Conservation (phyloP, 2,113 vertebrate species). For the Edolisoma coerulescens region DNA sequence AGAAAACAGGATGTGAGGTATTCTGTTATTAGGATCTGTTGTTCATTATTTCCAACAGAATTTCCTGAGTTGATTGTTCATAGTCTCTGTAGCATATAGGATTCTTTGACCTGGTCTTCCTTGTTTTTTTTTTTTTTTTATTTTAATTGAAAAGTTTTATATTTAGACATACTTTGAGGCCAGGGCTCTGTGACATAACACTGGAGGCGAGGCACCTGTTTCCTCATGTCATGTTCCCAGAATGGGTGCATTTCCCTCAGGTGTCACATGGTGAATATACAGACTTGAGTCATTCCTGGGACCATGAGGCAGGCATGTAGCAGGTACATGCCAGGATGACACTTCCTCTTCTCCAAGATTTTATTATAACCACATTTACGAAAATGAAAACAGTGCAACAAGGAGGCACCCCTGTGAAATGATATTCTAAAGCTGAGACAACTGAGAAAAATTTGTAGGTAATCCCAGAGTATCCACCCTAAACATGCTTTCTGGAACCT, state of each 20-base stretch:
- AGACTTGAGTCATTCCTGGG: not conserved
- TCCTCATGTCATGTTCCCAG: not conserved
- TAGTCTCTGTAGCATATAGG: not conserved
- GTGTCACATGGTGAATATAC: accelerated
- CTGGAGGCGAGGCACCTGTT: not conserved
- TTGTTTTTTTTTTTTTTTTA: not conserved
- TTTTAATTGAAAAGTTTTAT: not conserved
- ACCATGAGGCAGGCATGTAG: accelerated
- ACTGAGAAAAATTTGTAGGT: not conserved
- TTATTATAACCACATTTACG: not conserved
- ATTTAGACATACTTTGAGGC: not conserved
- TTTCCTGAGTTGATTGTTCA: not conserved
- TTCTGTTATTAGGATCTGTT: not conserved
- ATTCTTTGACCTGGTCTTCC: not conserved
- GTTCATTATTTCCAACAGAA: not conserved
- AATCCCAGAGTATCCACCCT: not conserved
- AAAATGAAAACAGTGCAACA: not conserved
- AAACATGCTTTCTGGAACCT: not conserved
- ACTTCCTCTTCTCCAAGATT: not conserved
- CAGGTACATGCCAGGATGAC: not conserved
- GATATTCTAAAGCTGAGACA: not conserved
- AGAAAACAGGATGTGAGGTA: not conserved
- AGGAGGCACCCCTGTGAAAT: not conserved
- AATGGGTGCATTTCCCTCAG: not conserved
- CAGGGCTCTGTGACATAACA: not conserved